Conservation (phyloP, 1,140 invertebrate genomes). For the Gyrodactylus bullatarudis region DNA sequence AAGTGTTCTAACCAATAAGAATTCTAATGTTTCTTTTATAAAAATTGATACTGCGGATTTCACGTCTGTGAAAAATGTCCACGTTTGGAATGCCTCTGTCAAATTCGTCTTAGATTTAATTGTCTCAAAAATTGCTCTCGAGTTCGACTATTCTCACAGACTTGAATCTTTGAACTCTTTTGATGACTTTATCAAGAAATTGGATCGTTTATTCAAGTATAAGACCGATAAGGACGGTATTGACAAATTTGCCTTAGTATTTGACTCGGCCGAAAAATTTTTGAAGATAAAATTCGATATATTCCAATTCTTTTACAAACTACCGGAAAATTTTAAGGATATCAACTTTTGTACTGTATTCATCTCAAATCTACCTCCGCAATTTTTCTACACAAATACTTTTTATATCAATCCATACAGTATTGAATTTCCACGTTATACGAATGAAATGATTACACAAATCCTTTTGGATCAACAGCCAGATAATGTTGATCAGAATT, state of each 20-base stretch:
- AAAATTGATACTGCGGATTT: not conserved
- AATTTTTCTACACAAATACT: not conserved
- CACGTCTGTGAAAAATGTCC: not conserved
- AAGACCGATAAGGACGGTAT: not conserved
- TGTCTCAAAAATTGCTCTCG: not conserved
- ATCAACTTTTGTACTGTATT: not conserved
- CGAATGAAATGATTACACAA: not conserved
- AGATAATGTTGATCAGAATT: not conserved
- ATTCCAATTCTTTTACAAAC: not conserved
- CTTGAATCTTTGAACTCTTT: not conserved
- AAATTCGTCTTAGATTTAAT: not conserved
- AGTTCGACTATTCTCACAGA: not conserved
- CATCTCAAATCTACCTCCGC: not conserved
- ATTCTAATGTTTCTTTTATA: not conserved
- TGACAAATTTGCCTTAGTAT: not conserved
- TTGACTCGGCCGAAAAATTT: not conserved
- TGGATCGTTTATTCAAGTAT: not conserved
- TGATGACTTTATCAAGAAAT: not conserved
- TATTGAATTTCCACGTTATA: not conserved
- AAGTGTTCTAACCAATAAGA: not conserved
- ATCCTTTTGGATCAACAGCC: not conserved
- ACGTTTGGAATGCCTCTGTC: not conserved
- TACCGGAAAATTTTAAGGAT: not conserved
- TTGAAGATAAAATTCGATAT: not conserved
- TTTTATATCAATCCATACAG: not conserved